Base-by-base conservation (phyloP, 2,797 vertebrate species). In the Pangasius djambal region DNA sequence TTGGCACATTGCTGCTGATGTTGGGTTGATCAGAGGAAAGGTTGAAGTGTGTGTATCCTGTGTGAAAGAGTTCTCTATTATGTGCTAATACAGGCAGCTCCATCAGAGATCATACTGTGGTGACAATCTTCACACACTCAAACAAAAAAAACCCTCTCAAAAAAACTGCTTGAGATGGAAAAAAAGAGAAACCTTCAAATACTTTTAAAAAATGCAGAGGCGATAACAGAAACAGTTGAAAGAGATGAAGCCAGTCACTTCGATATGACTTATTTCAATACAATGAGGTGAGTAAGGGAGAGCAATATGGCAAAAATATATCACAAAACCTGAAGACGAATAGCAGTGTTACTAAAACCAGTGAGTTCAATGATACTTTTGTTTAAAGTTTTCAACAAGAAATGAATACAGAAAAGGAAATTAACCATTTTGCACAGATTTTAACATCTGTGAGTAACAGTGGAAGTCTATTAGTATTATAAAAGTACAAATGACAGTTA, bases 41-140 rank as follows among this genome's bases (percentile, higher is more conserved):
- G 77, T 22, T 90, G 63, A 87, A 70, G 87, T 22, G 81, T 75
- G 61, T 87, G 86, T 52, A 91, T 92, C 92, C 91, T 91, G 91
- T 92, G 92, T 86, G 83, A 91, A 89, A 88, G 52, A 81, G 83
- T 57, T 89, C 85, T 90, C 81, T 77, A 63, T 79, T 77, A 88
- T 13, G 89, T 89, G 84, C 89, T 79, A 90, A 88, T 78, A 82
- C 86, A 90, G 48, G 67, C 82, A 89, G 86, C 34, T 89, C 85
- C 48, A 69, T 88, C 74, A 86, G 59, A 87, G 89, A 83, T 88
- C 87, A 86, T 74, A 75, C 83, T 61, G 74, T 57, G 69, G 83
- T 88, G 61, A 86, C 63, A 69, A 52, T 44, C 85, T 86, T 86
- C 74, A 87, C 87, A 89, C 40, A 34, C 48, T 28, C 37, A 83